Evolutionary conservation across 2,888 invertebrate genomes (phyloP).

Genomic region (Caenorhabditis sp.): DNA sequence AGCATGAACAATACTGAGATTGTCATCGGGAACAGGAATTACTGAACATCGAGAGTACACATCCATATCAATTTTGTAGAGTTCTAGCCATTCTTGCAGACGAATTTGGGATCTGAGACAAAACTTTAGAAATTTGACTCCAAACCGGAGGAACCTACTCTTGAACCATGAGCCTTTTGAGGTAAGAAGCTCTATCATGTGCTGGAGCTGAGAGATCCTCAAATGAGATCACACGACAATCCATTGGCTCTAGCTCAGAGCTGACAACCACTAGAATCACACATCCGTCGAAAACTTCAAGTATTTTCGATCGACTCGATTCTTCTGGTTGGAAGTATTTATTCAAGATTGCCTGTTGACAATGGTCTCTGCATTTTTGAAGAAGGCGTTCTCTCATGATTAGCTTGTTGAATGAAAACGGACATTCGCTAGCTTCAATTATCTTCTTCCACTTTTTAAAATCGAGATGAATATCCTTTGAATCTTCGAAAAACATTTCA

Average conservation of each 20-base stretch:
- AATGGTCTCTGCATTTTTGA: slow-evolving; percentile 27
- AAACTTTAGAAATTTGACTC: not conserved
- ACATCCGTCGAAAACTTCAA: slow-evolving; percentile 23
- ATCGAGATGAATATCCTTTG: not conserved
- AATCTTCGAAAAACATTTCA: slow-evolving; percentile 36
- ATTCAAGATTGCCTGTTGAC: not conserved
- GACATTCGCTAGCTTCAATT: slow-evolving; percentile 47
- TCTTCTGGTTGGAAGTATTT: slow-evolving; percentile 25
- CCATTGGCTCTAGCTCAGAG: slow-evolving; percentile 47
- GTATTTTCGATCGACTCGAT: not conserved
- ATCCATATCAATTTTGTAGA: slow-evolving; percentile 34
- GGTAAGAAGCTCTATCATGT: not conserved
- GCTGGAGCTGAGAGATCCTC: slow-evolving; percentile 6
- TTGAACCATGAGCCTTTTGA: slow-evolving; percentile 29
- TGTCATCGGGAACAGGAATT: not conserved
- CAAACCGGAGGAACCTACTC: slow-evolving; percentile 4
- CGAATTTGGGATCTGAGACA: slow-evolving; percentile 19
- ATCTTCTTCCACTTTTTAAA: slow-evolving; percentile 45
- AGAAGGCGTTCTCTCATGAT: slow-evolving; percentile 50
- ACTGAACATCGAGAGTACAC: slow-evolving; percentile 41
- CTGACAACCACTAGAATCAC: slow-evolving; percentile 32
- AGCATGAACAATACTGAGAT: not conserved
- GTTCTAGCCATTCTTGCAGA: slow-evolving; percentile 10
- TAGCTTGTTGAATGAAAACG: slow-evolving; percentile 46
- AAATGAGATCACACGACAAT: slow-evolving; percentile 4